A percentile compares a stretch with the other conserved stretches of the same genome.
Conservation (phyloP, 2,797 vertebrate genomes). For the Siniperca undulata region DNA sequence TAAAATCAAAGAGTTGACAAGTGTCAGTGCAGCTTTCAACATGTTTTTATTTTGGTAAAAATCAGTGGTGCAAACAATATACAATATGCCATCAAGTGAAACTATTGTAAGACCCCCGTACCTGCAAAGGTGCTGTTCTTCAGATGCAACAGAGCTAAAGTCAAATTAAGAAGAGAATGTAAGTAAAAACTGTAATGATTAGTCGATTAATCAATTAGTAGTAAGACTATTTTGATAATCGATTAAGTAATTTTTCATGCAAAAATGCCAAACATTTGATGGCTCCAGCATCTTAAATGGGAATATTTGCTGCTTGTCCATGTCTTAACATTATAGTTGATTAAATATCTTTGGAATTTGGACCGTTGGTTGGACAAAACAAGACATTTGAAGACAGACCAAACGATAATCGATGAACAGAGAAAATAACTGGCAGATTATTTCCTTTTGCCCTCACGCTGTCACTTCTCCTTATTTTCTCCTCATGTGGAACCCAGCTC, state of each 20-base stretch:
- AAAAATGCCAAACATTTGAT: background rate
- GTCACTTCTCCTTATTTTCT: slow-evolving; percentile 12
- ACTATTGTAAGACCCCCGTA: background rate
- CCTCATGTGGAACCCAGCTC: slow-evolving; percentile 4
- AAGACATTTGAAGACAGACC: background rate
- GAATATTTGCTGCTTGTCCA: background rate
- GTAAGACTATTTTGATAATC: too few species aligned
- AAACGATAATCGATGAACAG: background rate
- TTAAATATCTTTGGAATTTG: background rate
- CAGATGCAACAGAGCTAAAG: too few species aligned
- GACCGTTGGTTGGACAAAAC: background rate
- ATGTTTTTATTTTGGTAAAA: background rate
- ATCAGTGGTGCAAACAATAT: background rate
- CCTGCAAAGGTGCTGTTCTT: too few species aligned
- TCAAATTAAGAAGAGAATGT: too few species aligned
- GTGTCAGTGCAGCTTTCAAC: background rate
- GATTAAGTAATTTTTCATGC: background rate
- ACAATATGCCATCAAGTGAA: background rate
- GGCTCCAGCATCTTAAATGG: background rate
- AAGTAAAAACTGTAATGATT: too few species aligned
- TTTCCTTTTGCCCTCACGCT: slow-evolving; percentile 29
- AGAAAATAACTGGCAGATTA: background rate
- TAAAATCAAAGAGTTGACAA: background rate
- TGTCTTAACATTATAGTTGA: background rate
- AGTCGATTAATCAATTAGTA: too few species aligned